phyloP scores from a whole-genome alignment of 2,113 vertebrate species.

The Otolemur garnettii region DNA sequence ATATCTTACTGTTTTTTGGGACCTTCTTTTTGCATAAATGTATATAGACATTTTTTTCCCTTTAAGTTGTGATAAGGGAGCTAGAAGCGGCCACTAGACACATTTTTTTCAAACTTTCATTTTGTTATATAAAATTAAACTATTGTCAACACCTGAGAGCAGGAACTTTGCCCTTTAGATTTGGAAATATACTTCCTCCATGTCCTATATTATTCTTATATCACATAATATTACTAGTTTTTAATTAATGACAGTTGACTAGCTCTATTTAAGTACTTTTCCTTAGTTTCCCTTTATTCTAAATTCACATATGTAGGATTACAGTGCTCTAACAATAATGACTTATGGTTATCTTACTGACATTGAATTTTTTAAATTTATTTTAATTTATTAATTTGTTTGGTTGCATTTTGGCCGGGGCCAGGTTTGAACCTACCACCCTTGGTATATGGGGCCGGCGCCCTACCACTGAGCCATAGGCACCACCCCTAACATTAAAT shows the following conservation, averaged over 20 bases:
- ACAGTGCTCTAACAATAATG: background rate
- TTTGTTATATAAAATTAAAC: background rate
- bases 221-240: background rate
- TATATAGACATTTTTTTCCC: background rate
- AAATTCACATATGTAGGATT: background rate
- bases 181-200: constrained; percentile 13
- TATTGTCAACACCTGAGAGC: background rate
- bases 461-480: too few relatives aligned
- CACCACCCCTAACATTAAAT: background rate
- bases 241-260: background rate
- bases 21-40: background rate
- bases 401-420: too few relatives aligned
- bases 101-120: background rate
- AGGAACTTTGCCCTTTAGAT: background rate
- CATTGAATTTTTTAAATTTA: background rate
- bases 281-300: background rate
- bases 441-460: too few relatives aligned
- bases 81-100: background rate
- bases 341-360: background rate
- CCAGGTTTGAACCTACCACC: too few relatives aligned
- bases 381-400: background rate
- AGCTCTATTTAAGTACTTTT: background rate
- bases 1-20: background rate
- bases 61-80: background rate
- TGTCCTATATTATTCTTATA: background rate